Base-by-base conservation (phyloP, 2,797 vertebrate species). In the Neosilurus hyrtlii region DNA sequence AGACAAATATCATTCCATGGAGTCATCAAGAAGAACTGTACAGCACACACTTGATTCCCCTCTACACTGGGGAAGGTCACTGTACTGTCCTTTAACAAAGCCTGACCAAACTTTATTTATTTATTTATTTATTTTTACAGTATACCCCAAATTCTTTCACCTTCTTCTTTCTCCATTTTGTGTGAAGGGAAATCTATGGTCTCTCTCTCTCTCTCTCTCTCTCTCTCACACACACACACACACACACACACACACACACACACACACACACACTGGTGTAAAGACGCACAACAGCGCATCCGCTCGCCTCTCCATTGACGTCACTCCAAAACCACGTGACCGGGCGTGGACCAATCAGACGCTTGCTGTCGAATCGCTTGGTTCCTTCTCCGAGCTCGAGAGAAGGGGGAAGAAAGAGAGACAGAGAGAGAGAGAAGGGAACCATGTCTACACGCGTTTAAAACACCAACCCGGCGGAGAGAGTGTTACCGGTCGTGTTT, bases 221-320 rank as follows among this genome's bases (percentile, higher is more conserved):
- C 70, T 24, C 43, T 24, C 68, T 24, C 68, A 20, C 59, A 20
- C 49, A 15, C 70, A 3, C 70, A 52, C 70, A 82, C 84, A 84
- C 84, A 85, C 67, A 80, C 83, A 88, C 89, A 91, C 90, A 91
- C 89, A 87, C 82, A 52, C 85, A 79, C 81, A 77, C 85, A 80
- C 85, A 83, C 73, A 79, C 82, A 88, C 89, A 91, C 90, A 92
- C 89, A 87, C 85, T 76, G 89, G 88, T 88, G 86, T 87, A 87
- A 89, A 92, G 90, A 94, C 92, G 90, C 93, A 93, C 91, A 84
- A 92, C 91, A 83, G 92, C 92, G 93, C 94, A 94, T 94, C 94
- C 94, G 93, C 91, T 94, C 80, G 88, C 91, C 93, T 93, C 92
- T 88, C 96, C 92, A 97, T 97, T 98, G 96, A 97, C 96, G 96